These are phyloP conservation scores for Mongoloraphidia duomilia DNA, from an alignment of 2,888 invertebrate species.

Conservation along the genomic window DNA sequence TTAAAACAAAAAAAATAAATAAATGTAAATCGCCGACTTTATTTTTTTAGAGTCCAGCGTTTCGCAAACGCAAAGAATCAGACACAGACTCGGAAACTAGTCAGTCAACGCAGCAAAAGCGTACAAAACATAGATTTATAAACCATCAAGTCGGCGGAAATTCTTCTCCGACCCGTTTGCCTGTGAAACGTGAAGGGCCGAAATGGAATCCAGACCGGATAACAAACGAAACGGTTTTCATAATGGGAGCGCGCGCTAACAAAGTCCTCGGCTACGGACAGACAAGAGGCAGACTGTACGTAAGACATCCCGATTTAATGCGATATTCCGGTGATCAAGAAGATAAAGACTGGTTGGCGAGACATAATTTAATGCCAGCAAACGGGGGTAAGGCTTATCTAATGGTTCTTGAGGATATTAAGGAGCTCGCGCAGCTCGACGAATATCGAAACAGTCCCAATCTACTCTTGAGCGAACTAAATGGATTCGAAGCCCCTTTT, in stretches of 20 bases:
- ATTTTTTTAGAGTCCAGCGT: conserved; percentile 36
- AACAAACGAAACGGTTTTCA: conserved; percentile 56
- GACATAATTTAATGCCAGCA: conserved; percentile 60
- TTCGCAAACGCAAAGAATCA: conserved; percentile 47
- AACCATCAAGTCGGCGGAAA: conserved; percentile 25
- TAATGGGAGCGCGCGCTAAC: conserved; percentile 65
- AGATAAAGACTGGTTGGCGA: conserved; percentile 69
- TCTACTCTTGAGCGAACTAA: conserved; percentile 49
- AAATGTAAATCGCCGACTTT: too few species aligned
- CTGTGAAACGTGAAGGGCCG: conserved; percentile 36
- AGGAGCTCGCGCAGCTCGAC: conserved; percentile 56
- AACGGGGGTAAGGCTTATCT: conserved; percentile 69
- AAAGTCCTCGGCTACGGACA: conserved; percentile 61
- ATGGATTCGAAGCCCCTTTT: conserved; percentile 60
- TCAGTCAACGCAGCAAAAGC: conserved; percentile 27
- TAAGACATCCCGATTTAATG: conserved; percentile 61
- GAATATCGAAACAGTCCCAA: conserved; percentile 53
- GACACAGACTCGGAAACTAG: conserved; percentile 49
- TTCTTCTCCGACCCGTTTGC: conserved; percentile 31
- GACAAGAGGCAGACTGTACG: conserved; percentile 58
- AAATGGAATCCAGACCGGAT: conserved; percentile 65
- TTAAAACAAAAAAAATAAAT: too few species aligned
- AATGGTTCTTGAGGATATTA: conserved; percentile 63
- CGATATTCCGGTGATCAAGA: conserved; percentile 66
- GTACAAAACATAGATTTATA: conserved; percentile 18